Percentiles rank a stretch among this genome's conserved stretches.
phyloP scores from a whole-genome alignment of 1,140 invertebrate species.

The Melitaea cinxia region DNA sequence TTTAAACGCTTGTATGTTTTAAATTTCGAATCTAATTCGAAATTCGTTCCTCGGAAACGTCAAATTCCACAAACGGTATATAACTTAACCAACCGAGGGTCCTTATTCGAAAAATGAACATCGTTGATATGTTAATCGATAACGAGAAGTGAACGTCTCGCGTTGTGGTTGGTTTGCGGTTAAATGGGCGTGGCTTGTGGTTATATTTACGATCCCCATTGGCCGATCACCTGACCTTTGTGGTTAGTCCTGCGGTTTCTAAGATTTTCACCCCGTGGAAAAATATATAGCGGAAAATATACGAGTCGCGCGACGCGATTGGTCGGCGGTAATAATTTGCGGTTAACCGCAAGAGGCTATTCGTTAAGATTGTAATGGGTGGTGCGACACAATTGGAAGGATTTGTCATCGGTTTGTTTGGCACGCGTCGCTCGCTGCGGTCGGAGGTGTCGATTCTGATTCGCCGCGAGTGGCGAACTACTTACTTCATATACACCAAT shows the following conservation, averaged over 20 bases:
- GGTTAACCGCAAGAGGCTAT: slow-evolving; percentile 76
- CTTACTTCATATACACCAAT: neutral
- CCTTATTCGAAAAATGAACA: slow-evolving; percentile 61
- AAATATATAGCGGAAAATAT: slow-evolving; percentile 78
- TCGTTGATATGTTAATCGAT: slow-evolving; percentile 65
- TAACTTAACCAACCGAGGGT: slow-evolving; percentile 37
- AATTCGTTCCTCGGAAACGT: neutral
- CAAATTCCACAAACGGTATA: neutral
- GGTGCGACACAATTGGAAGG: slow-evolving; percentile 62
- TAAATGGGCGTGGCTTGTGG: slow-evolving; percentile 75
- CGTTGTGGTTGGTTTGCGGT: slow-evolving; percentile 80
- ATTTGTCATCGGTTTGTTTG: slow-evolving; percentile 62
- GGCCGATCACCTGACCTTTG: slow-evolving; percentile 79
- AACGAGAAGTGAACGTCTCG: slow-evolving; percentile 72
- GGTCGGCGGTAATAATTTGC: slow-evolving; percentile 62
- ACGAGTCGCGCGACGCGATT: slow-evolving; percentile 56
- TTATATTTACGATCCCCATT: slow-evolving; percentile 76
- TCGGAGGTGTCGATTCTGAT: slow-evolving; percentile 44
- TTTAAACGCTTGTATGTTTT: neutral
- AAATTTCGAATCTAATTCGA: neutral
- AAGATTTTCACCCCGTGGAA: slow-evolving; percentile 80
- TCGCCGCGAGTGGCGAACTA: slow-evolving; percentile 16
- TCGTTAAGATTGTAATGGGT: slow-evolving; percentile 75
- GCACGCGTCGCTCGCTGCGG: slow-evolving; percentile 49
- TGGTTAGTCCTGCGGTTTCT: slow-evolving; percentile 78